These are phyloP conservation scores for Protobothrops flavoviridis DNA, from an alignment of 2,113 vertebrate genomes.

Conservation along the genomic window DNA sequence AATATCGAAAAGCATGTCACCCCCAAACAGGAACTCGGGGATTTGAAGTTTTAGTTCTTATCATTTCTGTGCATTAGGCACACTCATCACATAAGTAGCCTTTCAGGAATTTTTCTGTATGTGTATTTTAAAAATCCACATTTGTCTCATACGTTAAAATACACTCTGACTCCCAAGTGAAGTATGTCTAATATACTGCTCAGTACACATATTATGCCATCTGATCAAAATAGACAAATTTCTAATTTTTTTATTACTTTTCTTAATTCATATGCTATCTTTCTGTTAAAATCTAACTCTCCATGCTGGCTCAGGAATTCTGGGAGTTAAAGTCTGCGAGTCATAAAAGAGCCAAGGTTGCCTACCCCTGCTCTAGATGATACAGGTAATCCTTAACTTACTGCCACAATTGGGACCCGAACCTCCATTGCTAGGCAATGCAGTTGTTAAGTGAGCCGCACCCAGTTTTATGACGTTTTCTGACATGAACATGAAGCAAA, in stretches of 20 bases:
- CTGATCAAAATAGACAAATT: neutral
- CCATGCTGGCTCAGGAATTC: no score
- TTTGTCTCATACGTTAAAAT: neutral
- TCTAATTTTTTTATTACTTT: neutral
- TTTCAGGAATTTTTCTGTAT: neutral
- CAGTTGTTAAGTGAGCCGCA: neutral
- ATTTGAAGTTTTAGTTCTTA: neutral
- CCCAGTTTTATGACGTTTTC: neutral
- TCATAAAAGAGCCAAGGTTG: no score
- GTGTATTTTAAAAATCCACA: neutral
- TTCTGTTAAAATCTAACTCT: neutral
- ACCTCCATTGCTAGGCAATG: neutral
- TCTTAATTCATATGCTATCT: conserved; percentile 12
- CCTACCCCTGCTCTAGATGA: no score
- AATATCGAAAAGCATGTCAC: neutral
- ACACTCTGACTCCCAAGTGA: neutral
- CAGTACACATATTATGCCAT: neutral
- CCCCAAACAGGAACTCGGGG: neutral
- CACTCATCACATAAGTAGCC: neutral
- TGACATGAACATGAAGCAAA: neutral
- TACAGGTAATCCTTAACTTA: neutral
- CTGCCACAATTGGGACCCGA: neutral
- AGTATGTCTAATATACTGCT: neutral
- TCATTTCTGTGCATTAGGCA: neutral
- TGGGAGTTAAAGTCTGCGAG: no score